Conservation (phyloP, 2,888 invertebrate species). For the Lasioglossum marginatum region DNA sequence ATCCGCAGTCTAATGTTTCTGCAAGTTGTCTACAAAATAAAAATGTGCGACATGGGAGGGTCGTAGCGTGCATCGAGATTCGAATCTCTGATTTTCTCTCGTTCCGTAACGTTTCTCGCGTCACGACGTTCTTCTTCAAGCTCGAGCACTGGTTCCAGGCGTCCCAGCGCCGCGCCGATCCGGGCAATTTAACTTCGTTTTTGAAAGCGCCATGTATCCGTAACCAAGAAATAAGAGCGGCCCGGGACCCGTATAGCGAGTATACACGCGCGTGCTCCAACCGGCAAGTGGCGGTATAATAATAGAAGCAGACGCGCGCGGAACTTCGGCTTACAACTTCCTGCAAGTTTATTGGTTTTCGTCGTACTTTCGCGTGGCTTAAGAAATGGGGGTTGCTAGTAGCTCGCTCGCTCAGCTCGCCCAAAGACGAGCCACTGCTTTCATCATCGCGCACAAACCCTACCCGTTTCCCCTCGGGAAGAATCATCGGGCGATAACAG, state of each 20-base stretch:
- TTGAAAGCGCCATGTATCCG: constrained; percentile 31
- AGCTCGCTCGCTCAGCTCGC: constrained; percentile 14
- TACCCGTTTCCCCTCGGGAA: not conserved
- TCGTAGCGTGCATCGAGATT: not conserved
- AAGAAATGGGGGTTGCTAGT: constrained; percentile 38
- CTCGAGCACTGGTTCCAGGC: not conserved
- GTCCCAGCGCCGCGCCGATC: not conserved
- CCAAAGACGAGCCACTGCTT: constrained; percentile 19
- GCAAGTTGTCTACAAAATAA: not conserved
- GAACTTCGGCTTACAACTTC: constrained; percentile 64
- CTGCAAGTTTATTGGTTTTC: constrained; percentile 62
- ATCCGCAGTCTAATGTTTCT: not conserved
- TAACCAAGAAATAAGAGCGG: constrained; percentile 39
- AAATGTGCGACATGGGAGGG: not conserved
- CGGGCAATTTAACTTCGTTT: constrained; percentile 47
- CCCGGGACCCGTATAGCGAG: constrained; percentile 2
- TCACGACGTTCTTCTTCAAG: not conserved
- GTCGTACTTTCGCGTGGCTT: constrained; percentile 46
- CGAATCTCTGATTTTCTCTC: not conserved
- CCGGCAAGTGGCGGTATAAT: constrained; percentile 39
- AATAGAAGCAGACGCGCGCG: constrained; percentile 59
- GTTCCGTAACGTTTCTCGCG: not conserved
- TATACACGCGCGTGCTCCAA: constrained; percentile 22
- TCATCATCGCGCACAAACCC: not conserved
- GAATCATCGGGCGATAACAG: constrained; percentile 10